Evolutionary conservation across 1,140 invertebrate genomes (phyloP), one percentile per base, ranked within the genome.

Genomic region (Anthonomus grandis): DNA sequence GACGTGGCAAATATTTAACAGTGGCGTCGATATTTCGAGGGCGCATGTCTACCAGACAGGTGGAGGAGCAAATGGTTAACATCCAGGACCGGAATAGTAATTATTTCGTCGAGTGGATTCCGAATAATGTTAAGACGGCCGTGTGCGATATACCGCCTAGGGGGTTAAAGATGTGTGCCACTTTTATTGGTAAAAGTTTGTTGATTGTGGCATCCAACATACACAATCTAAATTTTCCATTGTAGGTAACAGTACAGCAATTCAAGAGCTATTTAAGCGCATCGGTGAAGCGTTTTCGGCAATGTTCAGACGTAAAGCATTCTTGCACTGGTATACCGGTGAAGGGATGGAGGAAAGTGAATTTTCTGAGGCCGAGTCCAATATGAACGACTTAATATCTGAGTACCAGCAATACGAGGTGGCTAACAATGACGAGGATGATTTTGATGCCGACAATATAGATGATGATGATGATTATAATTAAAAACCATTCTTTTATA

Each of bases 401-500:
- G 89, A 91, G 68, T 91, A 91, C 66, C 88, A 91, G 65, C 87
- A 90, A 65, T 90, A 92, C 69, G 87, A 91, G 58, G 78, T 75
- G 0, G 58, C 48, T 13, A 60, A 39, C 9, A 49, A 64, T 22
- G 63, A 65, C 4, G 63, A 65, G 15, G 64, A 63, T 12, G 60
- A 63, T 12, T 62, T 66, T 10, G 48, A 38, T 4, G 25, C 52
- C 12, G 56, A 57, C 45, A 27, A 56, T 21, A 58, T 57, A 36
- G 50, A 17, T 9, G 39, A 56, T 46, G 27, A 46, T 12, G 24
- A 36, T n/a, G 42, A 47, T 25, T n/a, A 52, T 41, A 25, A 54
- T n/a, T 23, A 39, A 5, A 6, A 8, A 13, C 12, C 6, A 5
- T 5, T 13, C 12, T 5, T 10, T n/a, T n/a, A 39, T 6, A 39